Percentiles rank a stretch among this genome's conserved stretches.
Conservation (phyloP, 2,888 invertebrate genomes). For the Ophioninae sp. region DNA sequence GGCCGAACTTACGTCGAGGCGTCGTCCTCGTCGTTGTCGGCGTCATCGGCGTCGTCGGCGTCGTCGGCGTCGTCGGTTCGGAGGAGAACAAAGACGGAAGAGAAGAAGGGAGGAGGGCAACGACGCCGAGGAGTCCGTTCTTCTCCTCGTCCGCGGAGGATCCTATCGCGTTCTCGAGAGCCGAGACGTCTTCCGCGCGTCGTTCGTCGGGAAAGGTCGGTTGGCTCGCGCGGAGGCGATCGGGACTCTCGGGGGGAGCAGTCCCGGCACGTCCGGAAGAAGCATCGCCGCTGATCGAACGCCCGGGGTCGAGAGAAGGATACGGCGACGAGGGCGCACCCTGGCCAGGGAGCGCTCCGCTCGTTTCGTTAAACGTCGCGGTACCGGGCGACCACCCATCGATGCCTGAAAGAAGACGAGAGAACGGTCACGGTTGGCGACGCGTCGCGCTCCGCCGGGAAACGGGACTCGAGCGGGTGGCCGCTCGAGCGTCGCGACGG, state of each 20-base stretch:
- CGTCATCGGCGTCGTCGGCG: no score
- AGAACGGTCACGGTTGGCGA: background rate
- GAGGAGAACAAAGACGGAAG: slow-evolving; percentile 72
- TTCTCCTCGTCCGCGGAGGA: slow-evolving; percentile 46
- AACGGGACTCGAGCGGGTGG: background rate
- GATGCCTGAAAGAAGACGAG: background rate
- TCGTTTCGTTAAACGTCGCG: background rate
- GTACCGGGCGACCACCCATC: background rate
- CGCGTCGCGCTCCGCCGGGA: background rate
- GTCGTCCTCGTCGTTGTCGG: no score
- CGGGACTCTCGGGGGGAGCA: background rate
- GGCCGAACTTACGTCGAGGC: no score
- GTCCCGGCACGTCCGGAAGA: no score
- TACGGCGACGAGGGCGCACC: background rate
- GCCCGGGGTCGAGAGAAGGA: background rate
- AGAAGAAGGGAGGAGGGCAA: slow-evolving; percentile 65
- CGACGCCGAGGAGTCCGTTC: slow-evolving; percentile 62
- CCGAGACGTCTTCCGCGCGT: slow-evolving; percentile 67
- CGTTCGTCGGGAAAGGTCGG: background rate
- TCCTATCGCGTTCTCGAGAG: slow-evolving; percentile 74
- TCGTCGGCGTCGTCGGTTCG: slow-evolving; percentile 27
- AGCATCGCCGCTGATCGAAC: background rate
- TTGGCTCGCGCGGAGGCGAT: background rate
- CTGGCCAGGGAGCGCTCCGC: background rate
- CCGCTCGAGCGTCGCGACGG: no score